Base-by-base conservation (phyloP, 1,140 invertebrate genomes). In the Solenopsis fugax region DNA sequence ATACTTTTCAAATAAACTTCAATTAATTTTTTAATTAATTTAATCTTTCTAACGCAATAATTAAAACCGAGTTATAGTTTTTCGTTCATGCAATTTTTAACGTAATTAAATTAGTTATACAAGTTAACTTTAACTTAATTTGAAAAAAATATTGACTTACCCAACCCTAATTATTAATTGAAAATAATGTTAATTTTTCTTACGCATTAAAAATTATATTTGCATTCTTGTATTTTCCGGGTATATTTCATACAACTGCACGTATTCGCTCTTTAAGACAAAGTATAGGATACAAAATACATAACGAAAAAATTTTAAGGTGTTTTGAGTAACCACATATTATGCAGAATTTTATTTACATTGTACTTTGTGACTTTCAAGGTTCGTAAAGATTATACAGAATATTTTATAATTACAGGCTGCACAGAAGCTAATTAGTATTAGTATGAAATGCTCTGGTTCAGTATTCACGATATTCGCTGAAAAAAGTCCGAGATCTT, bases 401-500 rank as follows among this genome's bases (percentile, higher is more conserved):
- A 67, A 82, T 78, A 45, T 90, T 82, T 82, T 86, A 71, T 52
- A 75, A 71, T 56, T 82, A 86, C 85, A 87, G 84, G 78, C 21
- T 24, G 52, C 13, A 34, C 65, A 7, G 10, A n/a, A 58, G 16
- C 64, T 45, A 12, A 72, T 29, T 54, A n/a, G 7, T 4, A 45
- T 77, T 29, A 12, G 34, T 50, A 50, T 4, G 34, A 67, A 67
- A 80, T 48, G n/a, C 21, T 65, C 58, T 41, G 41, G 5, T 76
- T 72, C 56, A 62, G 69, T 52, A 60, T 87, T 91, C 65, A 87
- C 54, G 60, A 85, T 41, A 60, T 89, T 84, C 54, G 80, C 60
- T 88, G 85, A 84, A 93, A 94, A 73, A 92, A 94, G 6, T 94
- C 93, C 0, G 90, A 85, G 21, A 94, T 94, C 62, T 91, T 93